A percentile compares a stretch with the other conserved stretches of the same genome.
These are phyloP conservation scores for Conus betulinus DNA, from an alignment of 1,140 invertebrate species.

Conservation along the genomic window DNA sequence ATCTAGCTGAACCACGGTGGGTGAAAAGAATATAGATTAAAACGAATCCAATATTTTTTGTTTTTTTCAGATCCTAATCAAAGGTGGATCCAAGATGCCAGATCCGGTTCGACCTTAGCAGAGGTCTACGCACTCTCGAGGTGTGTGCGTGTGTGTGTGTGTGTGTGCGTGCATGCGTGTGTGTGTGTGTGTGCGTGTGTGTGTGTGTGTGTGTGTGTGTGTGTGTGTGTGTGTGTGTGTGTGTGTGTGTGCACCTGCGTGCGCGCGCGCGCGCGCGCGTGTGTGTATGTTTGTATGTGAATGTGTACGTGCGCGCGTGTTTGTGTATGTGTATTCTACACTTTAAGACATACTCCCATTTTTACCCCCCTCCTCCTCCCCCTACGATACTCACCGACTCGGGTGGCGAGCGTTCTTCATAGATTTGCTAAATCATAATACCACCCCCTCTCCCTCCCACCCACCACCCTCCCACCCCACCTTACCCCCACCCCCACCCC, in stretches of 20 bases:
- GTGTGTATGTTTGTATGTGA: neutral
- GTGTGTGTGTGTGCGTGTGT: neutral
- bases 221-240: conserved; percentile 1
- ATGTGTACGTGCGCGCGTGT: neutral
- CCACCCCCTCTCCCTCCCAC: too few relatives aligned
- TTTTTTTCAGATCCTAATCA: too few relatives aligned
- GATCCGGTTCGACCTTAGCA: too few relatives aligned
- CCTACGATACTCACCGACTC: neutral
- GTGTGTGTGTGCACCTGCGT: neutral
- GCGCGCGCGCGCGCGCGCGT: neutral
- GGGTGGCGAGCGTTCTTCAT: neutral
- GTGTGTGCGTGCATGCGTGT: neutral
- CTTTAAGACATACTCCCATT: neutral
- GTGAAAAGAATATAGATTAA: too few relatives aligned
- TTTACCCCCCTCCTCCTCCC: neutral
- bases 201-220: neutral
- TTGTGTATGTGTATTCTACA: neutral
- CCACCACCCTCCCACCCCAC: too few relatives aligned
- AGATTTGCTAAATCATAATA: too few relatives aligned
- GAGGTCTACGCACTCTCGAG: too few relatives aligned
- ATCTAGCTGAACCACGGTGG: too few relatives aligned
- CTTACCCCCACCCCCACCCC: too few relatives aligned
- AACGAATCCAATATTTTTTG: too few relatives aligned
- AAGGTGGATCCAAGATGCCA: too few relatives aligned
- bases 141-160: too few relatives aligned